A percentile compares a stretch with the other conserved stretches of the same genome.
phyloP scores from a whole-genome alignment of 2,797 vertebrate species.

The Bradypodion ventrale region DNA sequence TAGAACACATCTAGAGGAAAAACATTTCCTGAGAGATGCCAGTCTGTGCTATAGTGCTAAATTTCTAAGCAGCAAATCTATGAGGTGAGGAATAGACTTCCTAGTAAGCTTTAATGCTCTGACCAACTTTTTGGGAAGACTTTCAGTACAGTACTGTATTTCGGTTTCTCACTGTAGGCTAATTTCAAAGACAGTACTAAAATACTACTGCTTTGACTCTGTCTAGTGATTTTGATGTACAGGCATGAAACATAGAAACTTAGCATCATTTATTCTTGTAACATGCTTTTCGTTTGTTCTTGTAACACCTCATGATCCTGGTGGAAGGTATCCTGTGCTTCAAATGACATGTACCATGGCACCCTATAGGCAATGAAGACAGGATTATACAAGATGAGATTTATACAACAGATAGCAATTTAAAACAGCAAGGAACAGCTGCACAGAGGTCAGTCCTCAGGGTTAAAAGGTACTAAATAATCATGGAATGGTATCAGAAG shows the following conservation, averaged over 20 bases:
- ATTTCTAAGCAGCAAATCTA: background rate
- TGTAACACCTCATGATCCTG: no score
- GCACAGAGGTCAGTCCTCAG: no score
- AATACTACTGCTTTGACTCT: background rate
- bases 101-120: background rate
- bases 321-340: no score
- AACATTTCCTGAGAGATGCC: background rate
- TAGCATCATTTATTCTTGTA: background rate
- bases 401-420: no score
- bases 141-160: background rate
- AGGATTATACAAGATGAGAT: no score
- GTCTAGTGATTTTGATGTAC: background rate
- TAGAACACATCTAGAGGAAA: background rate
- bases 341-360: no score
- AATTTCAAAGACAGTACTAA: no score
- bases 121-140: background rate
- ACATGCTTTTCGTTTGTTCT: background rate
- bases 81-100: background rate
- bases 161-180: background rate
- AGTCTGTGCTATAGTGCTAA: background rate
- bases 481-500: no score
- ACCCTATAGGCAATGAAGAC: no score
- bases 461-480: no score
- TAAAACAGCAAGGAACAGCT: no score
- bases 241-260: background rate